Evolutionary conservation across 1,140 invertebrate genomes (phyloP).

Genomic region (Andrena cerasifolii): DNA sequence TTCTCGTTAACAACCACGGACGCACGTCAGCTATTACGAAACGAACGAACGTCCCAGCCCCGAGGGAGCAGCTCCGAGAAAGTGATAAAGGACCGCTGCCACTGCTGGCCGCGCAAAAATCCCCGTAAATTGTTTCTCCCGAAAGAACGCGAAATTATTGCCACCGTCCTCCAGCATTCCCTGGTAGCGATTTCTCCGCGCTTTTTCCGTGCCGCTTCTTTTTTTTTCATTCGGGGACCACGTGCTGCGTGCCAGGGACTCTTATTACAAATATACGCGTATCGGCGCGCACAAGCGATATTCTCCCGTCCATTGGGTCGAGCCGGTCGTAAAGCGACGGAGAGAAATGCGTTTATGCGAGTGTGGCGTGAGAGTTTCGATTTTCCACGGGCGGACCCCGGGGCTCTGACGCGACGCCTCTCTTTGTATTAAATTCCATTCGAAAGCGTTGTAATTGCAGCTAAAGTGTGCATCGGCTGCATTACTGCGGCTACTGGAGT

Average conservation of each 20-base stretch:
- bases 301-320: conserved; percentile 6
- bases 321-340: neutral
- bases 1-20: conserved; percentile 13
- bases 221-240: neutral
- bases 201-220: neutral
- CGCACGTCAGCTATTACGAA: neutral
- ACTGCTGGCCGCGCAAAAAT: conserved; percentile 35
- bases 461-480: neutral
- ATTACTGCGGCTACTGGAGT: neutral
- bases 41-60: conserved; percentile 1
- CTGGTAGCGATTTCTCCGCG: conserved; percentile 35
- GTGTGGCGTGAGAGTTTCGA: conserved; percentile 8
- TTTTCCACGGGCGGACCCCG: neutral
- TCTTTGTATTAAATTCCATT: neutral
- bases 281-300: conserved; percentile 27
- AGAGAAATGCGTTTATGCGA: conserved; percentile 43
- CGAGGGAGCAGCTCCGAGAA: conserved; percentile 10
- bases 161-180: conserved; percentile 5
- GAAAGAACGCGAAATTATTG: conserved; percentile 40
- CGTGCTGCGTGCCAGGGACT: conserved; percentile 18
- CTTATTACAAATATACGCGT: conserved; percentile 28
- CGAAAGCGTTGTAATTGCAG: neutral
- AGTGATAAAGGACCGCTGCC: conserved; percentile 46
- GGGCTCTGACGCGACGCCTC: neutral
- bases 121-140: conserved; percentile 39